These are phyloP conservation scores for Epicampocera succincta DNA, from an alignment of 2,888 invertebrate genomes.

Conservation along the genomic window DNA sequence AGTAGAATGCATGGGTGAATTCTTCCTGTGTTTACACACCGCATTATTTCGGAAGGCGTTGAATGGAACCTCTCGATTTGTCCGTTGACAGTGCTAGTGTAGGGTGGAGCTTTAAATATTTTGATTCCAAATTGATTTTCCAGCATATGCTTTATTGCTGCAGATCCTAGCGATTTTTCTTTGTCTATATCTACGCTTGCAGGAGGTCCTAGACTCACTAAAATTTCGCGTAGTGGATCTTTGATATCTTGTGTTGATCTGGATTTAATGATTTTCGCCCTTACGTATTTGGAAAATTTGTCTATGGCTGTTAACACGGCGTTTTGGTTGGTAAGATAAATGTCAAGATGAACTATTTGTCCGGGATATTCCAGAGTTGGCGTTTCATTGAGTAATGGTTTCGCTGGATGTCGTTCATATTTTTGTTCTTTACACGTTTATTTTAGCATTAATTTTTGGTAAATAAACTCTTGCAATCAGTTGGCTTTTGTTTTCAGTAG, in stretches of 20 bases:
- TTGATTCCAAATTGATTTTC: background rate
- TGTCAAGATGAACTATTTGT: background rate
- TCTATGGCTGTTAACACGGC: background rate
- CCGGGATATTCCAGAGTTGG: background rate
- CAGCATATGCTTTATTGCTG: background rate
- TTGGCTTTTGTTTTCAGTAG: slow-evolving; percentile 21
- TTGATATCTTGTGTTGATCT: background rate
- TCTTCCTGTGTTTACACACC: no score
- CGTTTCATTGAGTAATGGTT: no score
- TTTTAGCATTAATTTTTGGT: slow-evolving; percentile 1
- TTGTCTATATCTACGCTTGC: background rate
- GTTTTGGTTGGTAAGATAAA: background rate
- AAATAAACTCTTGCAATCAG: slow-evolving; percentile 37
- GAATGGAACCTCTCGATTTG: slow-evolving; percentile 2
- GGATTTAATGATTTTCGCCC: background rate
- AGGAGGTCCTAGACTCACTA: background rate
- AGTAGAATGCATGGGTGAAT: no score
- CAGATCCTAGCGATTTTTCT: background rate
- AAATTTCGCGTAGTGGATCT: background rate
- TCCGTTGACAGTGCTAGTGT: background rate
- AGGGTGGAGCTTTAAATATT: background rate
- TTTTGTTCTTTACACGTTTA: slow-evolving; percentile 43
- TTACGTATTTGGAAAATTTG: background rate
- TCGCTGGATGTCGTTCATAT: no score
- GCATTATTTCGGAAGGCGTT: no score